A percentile compares a stretch with the other conserved stretches of the same genome.
Evolutionary conservation across 2,113 vertebrate genomes (phyloP).

Genomic region (Orcinus orca): DNA sequence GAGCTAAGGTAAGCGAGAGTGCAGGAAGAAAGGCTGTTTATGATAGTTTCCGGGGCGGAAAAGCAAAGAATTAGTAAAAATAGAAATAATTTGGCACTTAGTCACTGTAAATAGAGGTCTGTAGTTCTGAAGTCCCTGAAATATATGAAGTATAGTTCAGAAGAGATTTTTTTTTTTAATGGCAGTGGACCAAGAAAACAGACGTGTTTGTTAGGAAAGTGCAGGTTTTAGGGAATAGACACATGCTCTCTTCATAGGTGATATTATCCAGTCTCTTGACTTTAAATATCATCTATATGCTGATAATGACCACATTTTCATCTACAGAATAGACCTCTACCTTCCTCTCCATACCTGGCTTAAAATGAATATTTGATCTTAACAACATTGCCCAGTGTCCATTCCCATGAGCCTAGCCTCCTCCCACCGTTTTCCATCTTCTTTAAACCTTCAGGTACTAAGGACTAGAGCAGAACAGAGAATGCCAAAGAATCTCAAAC

Average conservation of each 20-base stretch:
- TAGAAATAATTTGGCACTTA: background rate
- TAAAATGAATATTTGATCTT: background rate
- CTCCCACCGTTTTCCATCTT: background rate
- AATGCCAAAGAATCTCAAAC: background rate
- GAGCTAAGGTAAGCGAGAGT: background rate
- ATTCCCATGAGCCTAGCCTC: background rate
- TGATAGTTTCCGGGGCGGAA: background rate
- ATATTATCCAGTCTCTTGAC: background rate
- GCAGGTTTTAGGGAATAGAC: background rate
- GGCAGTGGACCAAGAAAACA: background rate
- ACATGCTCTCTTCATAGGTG: background rate
- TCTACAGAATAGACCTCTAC: background rate
- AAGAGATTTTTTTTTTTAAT: background rate
- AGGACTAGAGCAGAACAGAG: background rate
- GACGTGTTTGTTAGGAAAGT: background rate
- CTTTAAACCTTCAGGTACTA: background rate
- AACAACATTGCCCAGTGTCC: background rate
- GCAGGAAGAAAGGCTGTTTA: background rate
- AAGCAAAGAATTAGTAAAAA: background rate
- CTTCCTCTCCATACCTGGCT: background rate
- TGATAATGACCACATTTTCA: background rate
- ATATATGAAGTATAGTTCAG: background rate
- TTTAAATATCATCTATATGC: background rate
- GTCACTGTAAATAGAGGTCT: background rate
- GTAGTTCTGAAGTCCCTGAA: background rate